These are phyloP conservation scores for Oryzias celebensis DNA, from an alignment of 2,113 vertebrate species.

Conservation along the genomic window DNA sequence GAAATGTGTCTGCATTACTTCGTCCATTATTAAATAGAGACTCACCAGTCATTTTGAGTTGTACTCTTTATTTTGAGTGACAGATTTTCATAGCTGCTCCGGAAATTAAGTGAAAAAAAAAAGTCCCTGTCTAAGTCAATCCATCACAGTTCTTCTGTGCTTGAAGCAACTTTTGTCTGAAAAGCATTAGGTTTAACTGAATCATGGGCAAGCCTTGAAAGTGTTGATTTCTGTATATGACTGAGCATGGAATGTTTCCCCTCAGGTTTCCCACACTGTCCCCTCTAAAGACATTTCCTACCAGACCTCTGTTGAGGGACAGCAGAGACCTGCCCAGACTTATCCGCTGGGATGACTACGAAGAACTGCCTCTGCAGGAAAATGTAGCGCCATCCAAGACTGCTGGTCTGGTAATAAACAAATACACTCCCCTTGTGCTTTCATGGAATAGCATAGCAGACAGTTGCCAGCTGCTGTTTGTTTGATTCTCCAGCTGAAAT, in stretches of 20 bases:
- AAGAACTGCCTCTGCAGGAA: conserved; percentile 65
- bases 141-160: too few relatives aligned
- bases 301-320: conserved; percentile 50
- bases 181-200: too few relatives aligned
- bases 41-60: too few relatives aligned
- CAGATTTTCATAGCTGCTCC: too few relatives aligned
- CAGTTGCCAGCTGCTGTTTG: too few relatives aligned
- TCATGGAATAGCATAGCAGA: neutral
- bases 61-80: too few relatives aligned
- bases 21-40: too few relatives aligned
- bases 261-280: conserved; percentile 62
- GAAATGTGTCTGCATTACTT: too few relatives aligned
- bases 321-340: conserved; percentile 65
- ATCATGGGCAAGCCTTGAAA: neutral
- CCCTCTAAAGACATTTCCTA: conserved; percentile 65
- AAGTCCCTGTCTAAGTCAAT: too few relatives aligned
- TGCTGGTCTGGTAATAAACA: conserved; percentile 55
- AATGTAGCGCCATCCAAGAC: conserved; percentile 55
- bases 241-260: conserved; percentile 10
- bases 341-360: conserved; percentile 74
- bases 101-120: too few relatives aligned
- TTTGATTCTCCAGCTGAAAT: too few relatives aligned
- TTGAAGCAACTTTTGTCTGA: too few relatives aligned
- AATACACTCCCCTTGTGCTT: neutral
- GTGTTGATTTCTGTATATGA: neutral